These are phyloP conservation scores for Cecidostiba fungosa DNA, from an alignment of 2,888 invertebrate genomes.

Conservation along the genomic window DNA sequence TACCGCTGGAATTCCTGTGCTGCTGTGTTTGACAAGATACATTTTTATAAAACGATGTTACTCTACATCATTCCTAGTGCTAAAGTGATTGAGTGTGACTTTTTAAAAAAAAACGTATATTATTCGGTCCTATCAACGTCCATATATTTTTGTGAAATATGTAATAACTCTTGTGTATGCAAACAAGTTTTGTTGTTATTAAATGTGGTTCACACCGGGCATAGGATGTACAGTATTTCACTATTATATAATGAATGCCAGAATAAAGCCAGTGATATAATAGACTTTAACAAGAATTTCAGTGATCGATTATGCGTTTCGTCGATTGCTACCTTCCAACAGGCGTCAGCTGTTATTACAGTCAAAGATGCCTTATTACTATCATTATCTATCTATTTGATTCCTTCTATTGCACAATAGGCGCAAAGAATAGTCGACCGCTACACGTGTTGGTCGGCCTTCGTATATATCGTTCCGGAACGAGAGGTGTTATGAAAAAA, in stretches of 20 bases:
- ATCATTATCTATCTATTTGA: neutral
- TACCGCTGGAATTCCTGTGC: too few relatives aligned
- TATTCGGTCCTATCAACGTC: too few relatives aligned
- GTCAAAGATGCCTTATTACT: neutral
- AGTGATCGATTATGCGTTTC: conserved; percentile 16
- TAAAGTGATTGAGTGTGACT: too few relatives aligned
- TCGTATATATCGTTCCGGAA: neutral
- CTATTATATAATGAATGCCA: neutral
- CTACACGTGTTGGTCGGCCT: neutral
- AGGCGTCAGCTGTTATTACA: neutral
- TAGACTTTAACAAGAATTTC: neutral
- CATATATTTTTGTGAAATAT: too few relatives aligned
- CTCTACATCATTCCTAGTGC: too few relatives aligned
- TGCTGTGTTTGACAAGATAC: too few relatives aligned
- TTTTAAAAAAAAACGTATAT: too few relatives aligned
- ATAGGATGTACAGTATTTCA: neutral
- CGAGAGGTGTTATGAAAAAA: neutral
- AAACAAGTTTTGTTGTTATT: neutral
- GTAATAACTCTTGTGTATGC: too few relatives aligned
- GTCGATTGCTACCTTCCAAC: neutral
- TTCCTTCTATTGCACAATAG: neutral
- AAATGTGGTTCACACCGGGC: neutral
- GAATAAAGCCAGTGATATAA: neutral
- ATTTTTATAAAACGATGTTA: too few relatives aligned
- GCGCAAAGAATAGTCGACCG: neutral